A percentile compares a stretch with the other conserved stretches of the same genome.
These are phyloP conservation scores for Toxostoma redivivum DNA, from an alignment of 2,113 vertebrate genomes.

Conservation along the genomic window DNA sequence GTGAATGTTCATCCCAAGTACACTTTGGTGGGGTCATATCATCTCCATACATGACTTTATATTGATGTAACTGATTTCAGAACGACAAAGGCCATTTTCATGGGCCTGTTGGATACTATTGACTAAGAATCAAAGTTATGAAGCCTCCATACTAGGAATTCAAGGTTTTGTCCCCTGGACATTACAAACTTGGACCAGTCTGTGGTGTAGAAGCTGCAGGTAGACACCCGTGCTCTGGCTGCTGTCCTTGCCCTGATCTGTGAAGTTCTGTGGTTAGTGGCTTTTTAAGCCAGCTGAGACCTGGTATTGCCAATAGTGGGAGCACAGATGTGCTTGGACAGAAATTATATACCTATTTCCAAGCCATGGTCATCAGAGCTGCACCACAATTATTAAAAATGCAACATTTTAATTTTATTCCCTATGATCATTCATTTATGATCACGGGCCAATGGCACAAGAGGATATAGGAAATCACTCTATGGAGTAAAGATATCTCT, in stretches of 20 bases:
- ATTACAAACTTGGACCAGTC: background rate
- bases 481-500: background rate
- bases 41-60: background rate
- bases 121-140: background rate
- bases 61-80: background rate
- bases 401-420: background rate
- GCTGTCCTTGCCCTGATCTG: background rate
- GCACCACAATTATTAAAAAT: background rate
- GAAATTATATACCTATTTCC: background rate
- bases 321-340: background rate
- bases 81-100: background rate
- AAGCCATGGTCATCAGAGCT: background rate
- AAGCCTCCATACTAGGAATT: background rate
- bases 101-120: background rate
- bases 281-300: background rate
- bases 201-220: background rate
- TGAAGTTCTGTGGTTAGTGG: background rate
- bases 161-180: background rate
- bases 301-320: background rate
- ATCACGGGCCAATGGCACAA: background rate
- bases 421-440: background rate
- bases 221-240: rapidly evolving
- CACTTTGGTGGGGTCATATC: background rate
- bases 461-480: background rate
- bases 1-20: background rate